Evolutionary conservation across 2,888 invertebrate species (phyloP).

Genomic region (Coelogynopora nodosa): DNA sequence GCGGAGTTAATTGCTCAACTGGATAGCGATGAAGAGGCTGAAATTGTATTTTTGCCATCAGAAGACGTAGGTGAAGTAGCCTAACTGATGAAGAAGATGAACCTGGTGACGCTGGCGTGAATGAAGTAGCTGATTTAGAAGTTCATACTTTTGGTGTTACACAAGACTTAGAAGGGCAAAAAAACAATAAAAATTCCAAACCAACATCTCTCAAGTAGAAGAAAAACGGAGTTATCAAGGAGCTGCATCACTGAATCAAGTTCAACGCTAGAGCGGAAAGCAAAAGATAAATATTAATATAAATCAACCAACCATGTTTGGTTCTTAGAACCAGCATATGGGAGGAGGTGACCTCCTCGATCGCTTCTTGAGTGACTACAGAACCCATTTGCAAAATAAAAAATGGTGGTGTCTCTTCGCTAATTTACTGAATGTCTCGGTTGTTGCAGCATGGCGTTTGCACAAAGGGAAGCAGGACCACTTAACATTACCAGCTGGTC

Average conservation of each 20-base stretch:
- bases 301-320: not conserved
- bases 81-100: constrained; percentile 29
- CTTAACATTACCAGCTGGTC: not conserved
- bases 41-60: not conserved
- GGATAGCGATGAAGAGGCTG: not conserved
- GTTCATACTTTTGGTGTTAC: not conserved
- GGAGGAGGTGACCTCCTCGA: not conserved
- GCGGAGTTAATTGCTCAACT: not conserved
- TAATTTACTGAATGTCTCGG: not conserved
- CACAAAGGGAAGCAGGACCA: not conserved
- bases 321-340: not conserved
- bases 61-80: not conserved
- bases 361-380: not conserved
- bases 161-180: no score
- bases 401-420: not conserved
- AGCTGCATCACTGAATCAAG: not conserved
- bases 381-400: not conserved
- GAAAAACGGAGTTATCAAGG: not conserved
- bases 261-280: not conserved
- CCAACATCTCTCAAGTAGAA: not conserved
- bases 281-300: not conserved
- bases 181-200: not conserved
- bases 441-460: not conserved
- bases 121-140: not conserved
- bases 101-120: not conserved